phyloP scores from a whole-genome alignment of 2,888 invertebrate species.

The Rhagophthalmus giganteus region DNA sequence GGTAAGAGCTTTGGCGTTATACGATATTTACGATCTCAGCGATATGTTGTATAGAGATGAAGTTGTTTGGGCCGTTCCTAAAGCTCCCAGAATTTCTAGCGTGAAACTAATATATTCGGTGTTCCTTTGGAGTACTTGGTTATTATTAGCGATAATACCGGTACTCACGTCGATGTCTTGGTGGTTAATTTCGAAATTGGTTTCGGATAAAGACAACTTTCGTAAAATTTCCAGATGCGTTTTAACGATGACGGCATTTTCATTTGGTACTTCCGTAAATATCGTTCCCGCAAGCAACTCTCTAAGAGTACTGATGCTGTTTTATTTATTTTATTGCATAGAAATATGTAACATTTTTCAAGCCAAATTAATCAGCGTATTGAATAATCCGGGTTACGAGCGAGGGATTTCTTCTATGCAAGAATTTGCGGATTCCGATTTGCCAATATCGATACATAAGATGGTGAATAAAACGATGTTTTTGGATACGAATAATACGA shows the following conservation, averaged over 20 bases:
- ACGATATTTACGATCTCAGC: slow-evolving; percentile 3
- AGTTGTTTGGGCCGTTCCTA: slow-evolving; percentile 5
- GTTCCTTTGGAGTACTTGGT: background rate
- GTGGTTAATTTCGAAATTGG: background rate
- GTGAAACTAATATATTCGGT: slow-evolving; percentile 1
- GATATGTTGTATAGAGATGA: background rate
- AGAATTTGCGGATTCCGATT: background rate
- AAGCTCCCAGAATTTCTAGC: slow-evolving; percentile 2
- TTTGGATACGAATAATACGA: background rate
- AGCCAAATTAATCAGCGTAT: slow-evolving; percentile 3
- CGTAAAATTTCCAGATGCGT: slow-evolving; percentile 5
- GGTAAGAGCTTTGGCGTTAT: background rate
- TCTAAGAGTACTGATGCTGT: slow-evolving; percentile 1
- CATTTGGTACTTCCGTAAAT: background rate
- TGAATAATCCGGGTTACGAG: slow-evolving; percentile 1
- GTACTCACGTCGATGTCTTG: background rate
- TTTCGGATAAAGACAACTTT: background rate
- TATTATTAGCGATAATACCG: background rate
- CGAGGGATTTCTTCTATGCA: background rate
- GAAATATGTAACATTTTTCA: slow-evolving; percentile 6
- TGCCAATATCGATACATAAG: background rate
- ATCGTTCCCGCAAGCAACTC: slow-evolving; percentile 1
- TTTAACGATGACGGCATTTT: background rate
- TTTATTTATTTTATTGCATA: slow-evolving; percentile 3
- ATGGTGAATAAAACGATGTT: background rate